phyloP scores from a whole-genome alignment of 2,888 invertebrate species.

The Drosophila quasianomalipes region DNA sequence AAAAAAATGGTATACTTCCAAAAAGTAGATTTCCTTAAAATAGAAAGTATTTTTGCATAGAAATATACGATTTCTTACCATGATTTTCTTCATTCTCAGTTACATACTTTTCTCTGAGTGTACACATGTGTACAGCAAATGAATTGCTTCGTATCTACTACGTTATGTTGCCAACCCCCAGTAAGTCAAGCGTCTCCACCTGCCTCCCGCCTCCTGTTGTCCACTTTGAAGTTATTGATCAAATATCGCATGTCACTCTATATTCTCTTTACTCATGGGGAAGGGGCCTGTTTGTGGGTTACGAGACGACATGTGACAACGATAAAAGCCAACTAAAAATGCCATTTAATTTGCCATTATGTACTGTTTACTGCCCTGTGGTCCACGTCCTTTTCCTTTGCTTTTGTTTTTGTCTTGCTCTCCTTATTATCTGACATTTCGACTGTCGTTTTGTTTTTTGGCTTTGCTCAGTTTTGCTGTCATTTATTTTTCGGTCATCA shows the following conservation, averaged over 20 bases:
- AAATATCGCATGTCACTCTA: slow-evolving; percentile 76
- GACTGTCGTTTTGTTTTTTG: slow-evolving; percentile 44
- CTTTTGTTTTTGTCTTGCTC: slow-evolving; percentile 10
- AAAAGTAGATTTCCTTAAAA: neutral
- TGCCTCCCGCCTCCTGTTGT: slow-evolving; percentile 1
- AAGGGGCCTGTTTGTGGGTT: neutral
- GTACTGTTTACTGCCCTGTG: slow-evolving; percentile 70
- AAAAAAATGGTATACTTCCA: neutral
- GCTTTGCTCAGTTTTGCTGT: slow-evolving; percentile 43
- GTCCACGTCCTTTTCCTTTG: slow-evolving; percentile 11
- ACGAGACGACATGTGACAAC: slow-evolving; percentile 10
- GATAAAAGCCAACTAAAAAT: slow-evolving; percentile 75
- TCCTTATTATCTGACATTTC: slow-evolving; percentile 28
- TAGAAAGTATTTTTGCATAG: neutral
- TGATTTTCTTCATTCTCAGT: neutral
- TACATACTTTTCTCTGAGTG: neutral
- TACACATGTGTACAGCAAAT: slow-evolving; percentile 10
- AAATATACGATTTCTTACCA: neutral
- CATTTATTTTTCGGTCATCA: slow-evolving; percentile 28
- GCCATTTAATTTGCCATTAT: slow-evolving; percentile 78
- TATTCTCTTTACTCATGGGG: neutral
- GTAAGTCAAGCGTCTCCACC: slow-evolving; percentile 16
- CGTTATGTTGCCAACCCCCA: slow-evolving; percentile 47
- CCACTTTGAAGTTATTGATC: slow-evolving; percentile 67
- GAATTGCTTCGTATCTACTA: slow-evolving; percentile 36